Base-by-base conservation (phyloP, 2,797 vertebrate species). In the Chelidonichthys spinosus region DNA sequence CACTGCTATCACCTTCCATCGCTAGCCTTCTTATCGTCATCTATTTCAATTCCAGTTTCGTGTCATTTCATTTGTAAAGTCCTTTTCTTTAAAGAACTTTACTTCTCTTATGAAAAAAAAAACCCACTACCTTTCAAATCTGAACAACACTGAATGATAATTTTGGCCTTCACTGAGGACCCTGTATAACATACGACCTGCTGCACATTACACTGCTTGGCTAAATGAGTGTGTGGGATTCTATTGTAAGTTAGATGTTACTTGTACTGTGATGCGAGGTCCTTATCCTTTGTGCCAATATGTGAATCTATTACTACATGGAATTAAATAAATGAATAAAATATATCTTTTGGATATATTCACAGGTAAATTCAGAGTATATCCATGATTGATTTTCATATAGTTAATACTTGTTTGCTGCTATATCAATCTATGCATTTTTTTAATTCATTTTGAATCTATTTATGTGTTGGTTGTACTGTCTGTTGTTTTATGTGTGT, bases 31-130 rank as follows among this genome's bases (percentile, higher is more conserved):
- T 81, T 66, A 83, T 83, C 68, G 54, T 39, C 59, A 63, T 52
- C 62, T 49, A 61, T 76, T 87, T 75, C 80, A 76, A 76, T 85
- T 85, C 53, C 40, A 76, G 69, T 76, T 84, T 75, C 76, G 49
- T 66, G 59, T 78, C 13, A 14, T 73, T 72, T 74, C 40, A 78
- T 85, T 76, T 75, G 53, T 36, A 7, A 54, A n/a, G 36, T 37
- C n/a, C 14, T 72, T 82, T 71, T 77, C 39, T 81, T 79, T 64
- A 39, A 50, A 79, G 1, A 67, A 44, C 67, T 76, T 75, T 2
- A 37, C 53, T 68, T 81, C 69, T 62, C 39, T 60, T 71, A 17
- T 39, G 50, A 36, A 44, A 75, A 69, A 17, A 44, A 25, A 68
- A 64, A 35, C 55, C 50, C 49, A 33, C n/a, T 36, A 7, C 15